Conservation (phyloP, 2,797 vertebrate genomes). For the Ateles fusciceps region DNA sequence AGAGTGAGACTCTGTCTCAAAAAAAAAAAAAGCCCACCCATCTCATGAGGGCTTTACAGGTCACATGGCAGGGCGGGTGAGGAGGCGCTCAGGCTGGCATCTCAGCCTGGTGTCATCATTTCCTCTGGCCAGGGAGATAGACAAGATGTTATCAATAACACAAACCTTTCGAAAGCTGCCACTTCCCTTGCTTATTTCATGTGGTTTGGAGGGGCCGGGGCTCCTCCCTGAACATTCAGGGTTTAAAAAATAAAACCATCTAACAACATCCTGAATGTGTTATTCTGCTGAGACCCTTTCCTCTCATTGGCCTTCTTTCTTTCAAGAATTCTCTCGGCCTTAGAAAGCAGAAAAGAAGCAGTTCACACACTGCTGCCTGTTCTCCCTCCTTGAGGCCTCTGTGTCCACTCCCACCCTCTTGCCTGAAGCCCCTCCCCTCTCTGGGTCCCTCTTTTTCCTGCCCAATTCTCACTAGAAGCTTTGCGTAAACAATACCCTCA, state of each 20-base stretch:
- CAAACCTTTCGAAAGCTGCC: conserved; percentile 79
- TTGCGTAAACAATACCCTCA: conserved; percentile 81
- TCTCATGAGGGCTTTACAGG: neutral
- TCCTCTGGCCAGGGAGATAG: conserved; percentile 82
- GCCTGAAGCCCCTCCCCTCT: neutral
- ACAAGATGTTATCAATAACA: conserved; percentile 85
- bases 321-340: neutral
- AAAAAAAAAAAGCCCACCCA: neutral
- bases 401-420: neutral
- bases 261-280: conserved; percentile 78
- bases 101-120: conserved; percentile 74
- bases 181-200: conserved; percentile 85
- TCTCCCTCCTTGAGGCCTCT: neutral
- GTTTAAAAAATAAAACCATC: conserved; percentile 57
- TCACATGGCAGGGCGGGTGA: neutral
- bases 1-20: no score
- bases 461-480: conserved; percentile 82
- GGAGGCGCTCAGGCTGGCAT: conserved; percentile 29
- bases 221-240: conserved; percentile 60
- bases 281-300: conserved; percentile 30
- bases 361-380: neutral
- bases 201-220: conserved; percentile 80
- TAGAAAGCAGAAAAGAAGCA: neutral
- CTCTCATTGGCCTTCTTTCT: neutral
- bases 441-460: neutral